A percentile compares a stretch with the other conserved stretches of the same genome.
Evolutionary conservation across 1,140 invertebrate genomes (phyloP).

Genomic region (Drosophila bipectinata): DNA sequence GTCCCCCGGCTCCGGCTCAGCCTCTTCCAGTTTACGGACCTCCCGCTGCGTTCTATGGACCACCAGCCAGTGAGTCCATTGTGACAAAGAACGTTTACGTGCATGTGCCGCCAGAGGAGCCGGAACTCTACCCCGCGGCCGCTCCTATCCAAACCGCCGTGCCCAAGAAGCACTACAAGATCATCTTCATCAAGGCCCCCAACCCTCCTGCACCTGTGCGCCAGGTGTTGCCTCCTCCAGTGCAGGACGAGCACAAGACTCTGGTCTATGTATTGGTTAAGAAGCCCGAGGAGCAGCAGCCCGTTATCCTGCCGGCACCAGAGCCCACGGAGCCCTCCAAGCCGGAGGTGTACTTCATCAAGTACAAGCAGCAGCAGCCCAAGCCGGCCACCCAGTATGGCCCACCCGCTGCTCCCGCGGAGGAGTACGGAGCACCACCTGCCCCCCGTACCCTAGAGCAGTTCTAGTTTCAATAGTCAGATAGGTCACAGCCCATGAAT

Average conservation of each 20-base stretch:
- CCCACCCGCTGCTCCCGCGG: conserved; percentile 63
- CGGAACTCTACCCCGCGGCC: conserved; percentile 81
- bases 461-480: conserved; percentile 49
- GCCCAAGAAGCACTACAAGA: conserved; percentile 93
- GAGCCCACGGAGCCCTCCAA: conserved; percentile 85
- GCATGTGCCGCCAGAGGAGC: conserved; percentile 90
- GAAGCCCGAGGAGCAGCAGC: conserved; percentile 86
- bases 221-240: conserved; percentile 84
- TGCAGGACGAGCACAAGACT: conserved; percentile 92
- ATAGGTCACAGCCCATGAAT: conserved; percentile 37
- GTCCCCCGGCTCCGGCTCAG: conserved; percentile 71
- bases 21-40: conserved; percentile 75
- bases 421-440: conserved; percentile 76
- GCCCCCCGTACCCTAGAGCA: conserved; percentile 69
- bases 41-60: conserved; percentile 77
- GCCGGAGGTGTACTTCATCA: conserved; percentile 87
- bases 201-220: conserved; percentile 88
- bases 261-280: conserved; percentile 94
- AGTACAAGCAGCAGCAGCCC: conserved; percentile 84
- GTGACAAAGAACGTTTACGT: conserved; percentile 91
- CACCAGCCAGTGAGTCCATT: conserved; percentile 77
- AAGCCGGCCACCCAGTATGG: conserved; percentile 77
- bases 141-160: conserved; percentile 75
- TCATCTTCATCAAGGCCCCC: conserved; percentile 94
- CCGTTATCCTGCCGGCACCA: conserved; percentile 83